A percentile compares a stretch with the other conserved stretches of the same genome.
Conservation (phyloP, 2,797 vertebrate genomes). For the Cetoscarus ocellatus region DNA sequence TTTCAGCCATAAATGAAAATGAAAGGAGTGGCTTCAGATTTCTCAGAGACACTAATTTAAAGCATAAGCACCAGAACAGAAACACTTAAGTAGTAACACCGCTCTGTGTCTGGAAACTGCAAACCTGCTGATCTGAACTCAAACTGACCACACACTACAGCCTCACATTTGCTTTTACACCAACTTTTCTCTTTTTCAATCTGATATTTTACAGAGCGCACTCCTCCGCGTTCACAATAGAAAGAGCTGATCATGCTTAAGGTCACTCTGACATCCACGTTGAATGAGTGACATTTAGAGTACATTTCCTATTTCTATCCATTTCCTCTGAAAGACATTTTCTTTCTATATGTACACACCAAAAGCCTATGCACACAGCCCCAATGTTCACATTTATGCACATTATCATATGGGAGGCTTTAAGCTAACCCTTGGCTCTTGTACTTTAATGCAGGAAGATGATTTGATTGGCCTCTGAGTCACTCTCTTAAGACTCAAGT, state of each 20-base stretch:
- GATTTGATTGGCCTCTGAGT: conserved; percentile 41
- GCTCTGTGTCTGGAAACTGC: conserved; percentile 40
- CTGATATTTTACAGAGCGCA: conserved; percentile 86
- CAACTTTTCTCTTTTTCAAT: conserved; percentile 83
- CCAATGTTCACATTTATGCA: neutral
- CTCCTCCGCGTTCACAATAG: conserved; percentile 85
- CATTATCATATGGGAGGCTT: conserved; percentile 36
- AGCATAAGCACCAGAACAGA: conserved; percentile 29
- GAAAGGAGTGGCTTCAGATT: too few species aligned
- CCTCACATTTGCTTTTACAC: conserved; percentile 71
- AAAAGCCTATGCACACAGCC: conserved; percentile 2
- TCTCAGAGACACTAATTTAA: conserved; percentile 1
- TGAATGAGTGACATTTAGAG: conserved; percentile 92
- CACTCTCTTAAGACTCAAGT: neutral
- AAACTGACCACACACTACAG: conserved; percentile 23
- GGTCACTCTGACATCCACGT: conserved; percentile 86
- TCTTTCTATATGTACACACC: conserved; percentile 47
- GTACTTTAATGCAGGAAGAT: conserved; percentile 27
- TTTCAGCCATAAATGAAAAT: too few species aligned
- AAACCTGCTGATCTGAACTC: conserved; percentile 25
- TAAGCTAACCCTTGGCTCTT: conserved; percentile 44
- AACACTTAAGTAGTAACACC: conserved; percentile 6
- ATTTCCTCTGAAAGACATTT: conserved; percentile 79
- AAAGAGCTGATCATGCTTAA: conserved; percentile 89
- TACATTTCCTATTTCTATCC: conserved; percentile 85